These are phyloP conservation scores for Capitulum mitella DNA, from an alignment of 2,888 invertebrate species.

Conservation along the genomic window DNA sequence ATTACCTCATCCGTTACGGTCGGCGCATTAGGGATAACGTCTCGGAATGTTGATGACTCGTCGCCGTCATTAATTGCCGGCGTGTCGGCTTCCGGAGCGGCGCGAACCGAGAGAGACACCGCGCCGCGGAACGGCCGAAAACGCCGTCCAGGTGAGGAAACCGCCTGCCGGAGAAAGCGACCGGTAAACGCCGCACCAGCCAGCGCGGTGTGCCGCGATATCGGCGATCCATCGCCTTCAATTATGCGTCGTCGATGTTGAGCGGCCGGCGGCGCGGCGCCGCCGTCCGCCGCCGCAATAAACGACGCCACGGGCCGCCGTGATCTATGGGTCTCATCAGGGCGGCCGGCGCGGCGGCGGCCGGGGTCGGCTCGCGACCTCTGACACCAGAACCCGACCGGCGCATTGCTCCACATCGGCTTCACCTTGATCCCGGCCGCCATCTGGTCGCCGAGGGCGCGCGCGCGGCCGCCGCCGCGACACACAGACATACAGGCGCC, in stretches of 20 bases:
- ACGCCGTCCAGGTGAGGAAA: too few species aligned
- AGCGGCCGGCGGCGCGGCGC: neutral
- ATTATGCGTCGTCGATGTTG: neutral
- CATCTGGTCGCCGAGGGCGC: neutral
- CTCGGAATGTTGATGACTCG: neutral
- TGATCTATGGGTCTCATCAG: constrained; percentile 10
- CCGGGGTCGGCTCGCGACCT: neutral
- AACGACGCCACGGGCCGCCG: neutral
- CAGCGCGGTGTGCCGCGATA: neutral
- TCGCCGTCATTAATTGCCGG: neutral
- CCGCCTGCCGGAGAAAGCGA: too few species aligned
- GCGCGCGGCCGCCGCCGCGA: neutral
- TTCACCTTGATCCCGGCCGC: neutral
- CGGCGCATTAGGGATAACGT: neutral
- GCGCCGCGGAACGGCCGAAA: neutral
- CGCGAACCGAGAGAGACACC: neutral
- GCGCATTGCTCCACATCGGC: neutral
- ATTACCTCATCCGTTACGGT: neutral
- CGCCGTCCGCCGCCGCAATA: neutral
- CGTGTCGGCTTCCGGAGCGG: neutral
- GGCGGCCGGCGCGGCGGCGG: neutral
- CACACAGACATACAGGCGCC: neutral
- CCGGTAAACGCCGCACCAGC: too few species aligned
- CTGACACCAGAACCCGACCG: neutral
- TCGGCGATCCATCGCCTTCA: neutral